These are phyloP conservation scores for Aythya baeri DNA, from an alignment of 2,113 vertebrate species.

Conservation along the genomic window DNA sequence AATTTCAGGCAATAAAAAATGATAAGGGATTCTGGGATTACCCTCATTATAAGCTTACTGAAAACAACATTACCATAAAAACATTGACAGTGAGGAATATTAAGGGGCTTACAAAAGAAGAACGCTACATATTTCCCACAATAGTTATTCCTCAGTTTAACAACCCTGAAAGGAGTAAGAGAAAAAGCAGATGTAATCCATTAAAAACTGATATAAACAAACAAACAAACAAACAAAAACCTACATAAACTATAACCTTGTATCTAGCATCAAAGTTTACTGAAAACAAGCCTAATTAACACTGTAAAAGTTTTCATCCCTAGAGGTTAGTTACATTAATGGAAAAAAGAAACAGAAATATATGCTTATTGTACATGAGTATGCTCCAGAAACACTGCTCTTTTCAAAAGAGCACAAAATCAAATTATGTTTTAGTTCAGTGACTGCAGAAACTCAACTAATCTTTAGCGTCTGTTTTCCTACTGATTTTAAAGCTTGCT, in stretches of 20 bases:
- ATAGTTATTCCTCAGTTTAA: not conserved
- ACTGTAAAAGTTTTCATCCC: not conserved
- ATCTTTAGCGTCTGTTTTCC: slow-evolving; percentile 24
- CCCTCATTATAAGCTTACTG: not conserved
- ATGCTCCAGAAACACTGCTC: not conserved
- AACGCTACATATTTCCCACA: not conserved
- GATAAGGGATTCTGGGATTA: not conserved
- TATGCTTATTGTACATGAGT: not conserved
- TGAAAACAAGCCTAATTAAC: slow-evolving; percentile 7
- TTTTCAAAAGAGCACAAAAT: slow-evolving; percentile 16
- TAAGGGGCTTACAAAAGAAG: not conserved
- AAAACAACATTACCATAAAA: slow-evolving; percentile 6
- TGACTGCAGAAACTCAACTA: slow-evolving; percentile 1
- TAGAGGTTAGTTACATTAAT: not conserved
- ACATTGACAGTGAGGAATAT: not conserved
- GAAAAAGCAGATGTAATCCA: not conserved
- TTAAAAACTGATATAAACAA: not conserved
- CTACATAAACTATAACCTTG: not conserved
- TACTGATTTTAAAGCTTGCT: not conserved
- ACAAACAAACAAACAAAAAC: not conserved
- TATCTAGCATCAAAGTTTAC: not conserved
- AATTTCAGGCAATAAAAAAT: not conserved
- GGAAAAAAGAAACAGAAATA: not conserved
- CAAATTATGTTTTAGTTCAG: not conserved
- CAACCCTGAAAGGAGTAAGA: not conserved